Evolutionary conservation across 2,888 invertebrate genomes (phyloP).

Genomic region (Mactromeris polynyma): DNA sequence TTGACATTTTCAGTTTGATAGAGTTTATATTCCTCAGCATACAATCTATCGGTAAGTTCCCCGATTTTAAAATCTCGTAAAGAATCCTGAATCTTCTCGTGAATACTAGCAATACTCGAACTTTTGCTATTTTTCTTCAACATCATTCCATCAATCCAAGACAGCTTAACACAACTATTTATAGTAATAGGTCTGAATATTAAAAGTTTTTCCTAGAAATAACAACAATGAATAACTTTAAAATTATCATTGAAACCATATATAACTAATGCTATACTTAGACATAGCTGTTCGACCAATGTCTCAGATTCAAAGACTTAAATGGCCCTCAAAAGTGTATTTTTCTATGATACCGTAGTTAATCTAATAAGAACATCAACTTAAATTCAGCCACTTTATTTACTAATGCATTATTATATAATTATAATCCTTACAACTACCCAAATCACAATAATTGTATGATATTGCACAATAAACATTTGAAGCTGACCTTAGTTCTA

Average conservation of each 20-base stretch:
- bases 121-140: slow-evolving; percentile 61
- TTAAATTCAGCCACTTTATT: too few species aligned
- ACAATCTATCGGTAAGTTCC: slow-evolving; percentile 52
- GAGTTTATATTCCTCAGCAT: slow-evolving; percentile 59
- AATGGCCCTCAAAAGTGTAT: not conserved
- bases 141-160: slow-evolving; percentile 14
- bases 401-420: too few species aligned
- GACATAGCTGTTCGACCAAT: not conserved
- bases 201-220: not conserved
- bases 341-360: not conserved
- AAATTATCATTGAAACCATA: not conserved
- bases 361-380: not conserved
- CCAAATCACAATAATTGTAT: too few species aligned
- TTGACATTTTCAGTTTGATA: slow-evolving; percentile 40
- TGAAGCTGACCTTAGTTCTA: too few species aligned
- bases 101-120: slow-evolving; percentile 63
- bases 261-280: not conserved
- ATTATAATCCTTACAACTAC: too few species aligned
- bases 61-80: slow-evolving; percentile 57
- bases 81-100: slow-evolving; percentile 64
- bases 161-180: not conserved
- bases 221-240: not conserved
- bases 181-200: not conserved
- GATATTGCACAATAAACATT: too few species aligned
- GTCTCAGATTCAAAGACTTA: not conserved